Evolutionary conservation across 2,113 vertebrate species (phyloP).

Genomic region (Serilophus lunatus): DNA sequence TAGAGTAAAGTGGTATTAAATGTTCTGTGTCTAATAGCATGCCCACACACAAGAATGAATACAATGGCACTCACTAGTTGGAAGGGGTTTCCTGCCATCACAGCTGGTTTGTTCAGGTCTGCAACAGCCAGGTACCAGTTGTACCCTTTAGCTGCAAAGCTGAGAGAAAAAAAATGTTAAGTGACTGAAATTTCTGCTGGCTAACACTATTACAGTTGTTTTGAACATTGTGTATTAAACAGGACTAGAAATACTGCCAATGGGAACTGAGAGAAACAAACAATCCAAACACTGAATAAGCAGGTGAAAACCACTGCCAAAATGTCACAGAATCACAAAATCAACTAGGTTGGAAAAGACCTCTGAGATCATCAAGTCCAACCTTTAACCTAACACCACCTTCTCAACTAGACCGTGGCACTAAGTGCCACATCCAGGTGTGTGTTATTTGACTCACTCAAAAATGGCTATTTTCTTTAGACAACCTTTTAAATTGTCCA

Average conservation of each 20-base stretch:
- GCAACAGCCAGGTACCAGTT: not conserved
- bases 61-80: not conserved
- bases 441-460: not conserved
- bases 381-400: too few species aligned
- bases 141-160: not conserved
- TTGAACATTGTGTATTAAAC: not conserved
- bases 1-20: not conserved
- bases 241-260: not conserved
- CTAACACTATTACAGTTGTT: not conserved
- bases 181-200: not conserved
- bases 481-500: not conserved
- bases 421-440: too few species aligned
- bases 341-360: too few species aligned
- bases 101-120: not conserved
- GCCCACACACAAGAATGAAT: not conserved
- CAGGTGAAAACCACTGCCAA: not conserved
- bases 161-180: not conserved
- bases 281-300: not conserved
- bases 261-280: not conserved
- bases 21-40: not conserved
- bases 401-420: too few species aligned
- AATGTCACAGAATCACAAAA: not conserved
- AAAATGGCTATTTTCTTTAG: not conserved
- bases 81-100: not conserved
- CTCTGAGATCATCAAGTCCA: too few species aligned